These are phyloP conservation scores for Picathartes gymnocephalus DNA, from an alignment of 2,113 vertebrate species.

Conservation along the genomic window DNA sequence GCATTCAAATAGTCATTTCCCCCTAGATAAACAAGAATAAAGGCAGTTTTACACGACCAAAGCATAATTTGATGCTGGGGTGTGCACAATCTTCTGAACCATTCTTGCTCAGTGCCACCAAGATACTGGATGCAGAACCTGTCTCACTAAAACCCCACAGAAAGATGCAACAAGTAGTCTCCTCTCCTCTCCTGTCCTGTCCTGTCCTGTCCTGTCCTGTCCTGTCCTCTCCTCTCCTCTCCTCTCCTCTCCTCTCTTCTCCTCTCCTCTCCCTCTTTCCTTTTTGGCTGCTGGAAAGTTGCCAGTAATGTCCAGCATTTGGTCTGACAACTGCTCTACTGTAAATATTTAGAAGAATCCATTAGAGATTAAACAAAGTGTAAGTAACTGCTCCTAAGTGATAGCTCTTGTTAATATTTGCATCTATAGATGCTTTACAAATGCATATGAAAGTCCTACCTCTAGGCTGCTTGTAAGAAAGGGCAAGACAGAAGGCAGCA, in stretches of 20 bases:
- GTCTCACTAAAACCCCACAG: background rate
- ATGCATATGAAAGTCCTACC: background rate
- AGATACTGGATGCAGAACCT: background rate
- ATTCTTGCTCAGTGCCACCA: background rate
- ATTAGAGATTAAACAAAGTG: slow-evolving; percentile 74
- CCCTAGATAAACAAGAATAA: slow-evolving; percentile 4
- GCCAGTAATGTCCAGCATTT: slow-evolving; percentile 65
- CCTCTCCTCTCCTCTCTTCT: too few species aligned
- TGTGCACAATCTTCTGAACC: background rate
- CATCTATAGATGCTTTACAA: slow-evolving; percentile 25
- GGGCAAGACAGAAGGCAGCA: slow-evolving; percentile 16
- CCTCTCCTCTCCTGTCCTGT: too few species aligned
- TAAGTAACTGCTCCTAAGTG: slow-evolving; percentile 69
- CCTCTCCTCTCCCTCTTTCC: background rate
- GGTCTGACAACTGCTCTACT: slow-evolving; percentile 69
- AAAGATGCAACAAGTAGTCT: background rate
- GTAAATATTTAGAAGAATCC: slow-evolving; percentile 78
- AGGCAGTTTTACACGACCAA: slow-evolving; percentile 9
- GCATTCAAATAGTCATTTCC: background rate
- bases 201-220: too few species aligned
- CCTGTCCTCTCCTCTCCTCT: too few species aligned
- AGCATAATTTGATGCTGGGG: background rate
- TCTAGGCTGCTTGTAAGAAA: background rate
- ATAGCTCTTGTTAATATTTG: slow-evolving; percentile 67
- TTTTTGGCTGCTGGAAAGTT: slow-evolving; percentile 15